Conservation (phyloP, 2,888 invertebrate genomes). For the Adelognathus sp. region DNA sequence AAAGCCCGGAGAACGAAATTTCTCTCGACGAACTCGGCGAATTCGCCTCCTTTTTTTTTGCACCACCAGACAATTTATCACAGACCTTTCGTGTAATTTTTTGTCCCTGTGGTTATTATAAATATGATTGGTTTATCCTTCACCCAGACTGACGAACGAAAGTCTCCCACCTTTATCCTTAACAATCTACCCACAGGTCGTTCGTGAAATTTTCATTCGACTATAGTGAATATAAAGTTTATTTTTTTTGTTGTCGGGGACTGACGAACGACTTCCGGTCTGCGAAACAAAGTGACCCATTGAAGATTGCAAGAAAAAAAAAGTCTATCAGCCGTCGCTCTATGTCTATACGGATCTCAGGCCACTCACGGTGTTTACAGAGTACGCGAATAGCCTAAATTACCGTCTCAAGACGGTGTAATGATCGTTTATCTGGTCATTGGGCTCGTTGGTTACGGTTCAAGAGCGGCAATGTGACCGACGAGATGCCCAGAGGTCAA, state of each 20-base stretch:
- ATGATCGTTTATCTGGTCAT: slow-evolving; percentile 23
- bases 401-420: not conserved
- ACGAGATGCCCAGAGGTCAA: not conserved
- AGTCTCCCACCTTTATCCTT: no score
- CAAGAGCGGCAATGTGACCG: slow-evolving; percentile 1
- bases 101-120: not conserved
- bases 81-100: not conserved
- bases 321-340: not conserved
- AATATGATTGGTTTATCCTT: no score
- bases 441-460: slow-evolving; percentile 11
- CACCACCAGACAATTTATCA: not conserved
- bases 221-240: not conserved
- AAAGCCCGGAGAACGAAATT: slow-evolving; percentile 27
- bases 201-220: no score
- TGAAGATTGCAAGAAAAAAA: not conserved
- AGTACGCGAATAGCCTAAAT: not conserved
- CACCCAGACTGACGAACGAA: no score
- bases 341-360: not conserved
- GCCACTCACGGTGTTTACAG: not conserved
- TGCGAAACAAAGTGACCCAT: not conserved
- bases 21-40: not conserved
- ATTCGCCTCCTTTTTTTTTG: not conserved
- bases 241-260: not conserved
- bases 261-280: slow-evolving; percentile 10
- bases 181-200: no score